Evolutionary conservation across 2,113 vertebrate genomes (phyloP).

Genomic region (Otis tarda): DNA sequence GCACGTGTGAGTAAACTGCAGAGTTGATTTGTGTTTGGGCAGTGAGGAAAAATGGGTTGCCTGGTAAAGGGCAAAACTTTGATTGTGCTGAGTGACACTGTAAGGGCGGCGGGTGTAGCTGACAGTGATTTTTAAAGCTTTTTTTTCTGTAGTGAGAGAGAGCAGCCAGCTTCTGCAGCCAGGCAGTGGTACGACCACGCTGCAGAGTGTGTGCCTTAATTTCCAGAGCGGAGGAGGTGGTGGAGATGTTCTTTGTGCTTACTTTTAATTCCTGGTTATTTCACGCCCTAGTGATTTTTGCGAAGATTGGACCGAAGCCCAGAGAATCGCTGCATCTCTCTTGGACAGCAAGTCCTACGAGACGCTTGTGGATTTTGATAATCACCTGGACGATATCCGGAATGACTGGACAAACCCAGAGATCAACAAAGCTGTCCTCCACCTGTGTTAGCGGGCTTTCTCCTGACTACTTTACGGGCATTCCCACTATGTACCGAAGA

Average conservation of each 20-base stretch:
- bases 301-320: conserved; percentile 94
- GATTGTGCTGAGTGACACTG: background rate
- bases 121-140: background rate
- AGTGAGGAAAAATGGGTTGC: rapidly evolving
- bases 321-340: conserved; percentile 88
- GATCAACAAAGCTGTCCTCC: conserved; percentile 94
- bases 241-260: background rate
- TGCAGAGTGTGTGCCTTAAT: background rate
- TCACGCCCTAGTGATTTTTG: conserved; percentile 84
- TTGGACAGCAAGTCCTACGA: conserved; percentile 92
- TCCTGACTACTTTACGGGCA: background rate
- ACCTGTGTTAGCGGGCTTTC: conserved; percentile 83
- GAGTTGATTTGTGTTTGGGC: rapidly evolving
- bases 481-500: conserved; percentile 40
- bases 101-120: background rate
- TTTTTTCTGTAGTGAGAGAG: background rate
- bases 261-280: background rate
- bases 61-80: background rate
- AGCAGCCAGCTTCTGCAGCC: background rate
- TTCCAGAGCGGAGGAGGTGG: background rate
- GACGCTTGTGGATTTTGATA: conserved; percentile 93
- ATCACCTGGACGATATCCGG: conserved; percentile 95
- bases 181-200: rapidly evolving
- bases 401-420: conserved; percentile 99
- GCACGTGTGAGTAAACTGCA: conserved; percentile 80